Evolutionary conservation across 2,113 vertebrate species (phyloP).

Genomic region (Brachypodius melanocephalos): DNA sequence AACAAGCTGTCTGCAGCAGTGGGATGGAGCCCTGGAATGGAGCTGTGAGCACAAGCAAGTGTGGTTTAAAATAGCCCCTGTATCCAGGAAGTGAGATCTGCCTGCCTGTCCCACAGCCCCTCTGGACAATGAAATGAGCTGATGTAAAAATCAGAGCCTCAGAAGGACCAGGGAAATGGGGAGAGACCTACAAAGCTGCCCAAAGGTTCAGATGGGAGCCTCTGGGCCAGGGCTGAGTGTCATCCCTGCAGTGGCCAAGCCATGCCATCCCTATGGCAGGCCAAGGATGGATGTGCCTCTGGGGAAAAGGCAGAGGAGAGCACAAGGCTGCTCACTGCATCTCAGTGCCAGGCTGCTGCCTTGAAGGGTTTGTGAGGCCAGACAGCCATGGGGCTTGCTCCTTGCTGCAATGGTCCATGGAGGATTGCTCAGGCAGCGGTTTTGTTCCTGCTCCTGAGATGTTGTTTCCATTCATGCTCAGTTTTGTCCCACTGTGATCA

Average conservation of each 20-base stretch:
- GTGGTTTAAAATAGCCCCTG: conserved; percentile 39
- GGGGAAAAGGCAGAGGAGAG: background rate
- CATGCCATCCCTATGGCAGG: rapidly evolving
- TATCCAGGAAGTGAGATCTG: conserved; percentile 28
- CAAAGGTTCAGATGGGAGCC: background rate
- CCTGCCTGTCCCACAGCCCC: rapidly evolving
- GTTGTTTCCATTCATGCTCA: background rate
- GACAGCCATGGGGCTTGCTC: background rate
- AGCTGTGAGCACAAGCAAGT: background rate
- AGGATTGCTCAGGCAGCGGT: rapidly evolving
- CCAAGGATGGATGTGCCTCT: background rate
- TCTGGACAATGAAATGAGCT: background rate
- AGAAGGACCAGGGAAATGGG: background rate
- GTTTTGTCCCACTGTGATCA: rapidly evolving
- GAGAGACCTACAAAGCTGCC: background rate
- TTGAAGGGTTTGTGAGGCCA: background rate
- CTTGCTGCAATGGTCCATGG: background rate
- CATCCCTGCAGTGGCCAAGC: rapidly evolving
- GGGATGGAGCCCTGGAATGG: background rate
- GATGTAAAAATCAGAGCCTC: background rate
- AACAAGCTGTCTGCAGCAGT: background rate
- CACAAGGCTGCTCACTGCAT: rapidly evolving
- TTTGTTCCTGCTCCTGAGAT: background rate
- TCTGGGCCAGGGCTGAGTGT: background rate
- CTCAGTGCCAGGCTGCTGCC: background rate